phyloP scores from a whole-genome alignment of 1,140 invertebrate genomes.

The Popillia japonica region DNA sequence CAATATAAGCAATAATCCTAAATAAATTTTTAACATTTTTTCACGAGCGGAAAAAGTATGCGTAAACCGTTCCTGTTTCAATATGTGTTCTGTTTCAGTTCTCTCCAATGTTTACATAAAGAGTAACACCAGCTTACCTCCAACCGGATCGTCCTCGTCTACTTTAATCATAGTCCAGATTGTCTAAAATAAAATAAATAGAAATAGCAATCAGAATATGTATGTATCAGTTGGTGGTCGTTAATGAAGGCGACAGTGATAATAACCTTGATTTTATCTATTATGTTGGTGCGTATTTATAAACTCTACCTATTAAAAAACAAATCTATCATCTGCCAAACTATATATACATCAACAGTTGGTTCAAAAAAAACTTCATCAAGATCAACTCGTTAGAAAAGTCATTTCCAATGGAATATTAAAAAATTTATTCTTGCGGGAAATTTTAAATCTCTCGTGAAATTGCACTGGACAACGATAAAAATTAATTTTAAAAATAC shows the following conservation, averaged over 20 bases:
- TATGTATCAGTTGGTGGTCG: not conserved
- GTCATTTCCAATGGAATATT: not conserved
- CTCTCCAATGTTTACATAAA: conserved; percentile 37
- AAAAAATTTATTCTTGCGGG: not conserved
- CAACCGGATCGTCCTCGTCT: conserved; percentile 84
- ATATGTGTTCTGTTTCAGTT: conserved; percentile 39
- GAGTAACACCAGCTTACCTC: conserved; percentile 71
- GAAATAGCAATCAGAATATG: not conserved
- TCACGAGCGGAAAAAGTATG: not conserved
- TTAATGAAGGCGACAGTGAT: not conserved
- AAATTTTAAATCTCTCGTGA: not conserved
- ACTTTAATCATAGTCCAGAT: conserved; percentile 76
- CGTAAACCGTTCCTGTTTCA: conserved; percentile 22
- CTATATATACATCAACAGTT: conserved; percentile 27
- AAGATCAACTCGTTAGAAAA: not conserved
- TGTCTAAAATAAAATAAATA: conserved; percentile 41
- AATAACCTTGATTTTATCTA: conserved; percentile 36
- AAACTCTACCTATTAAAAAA: not conserved
- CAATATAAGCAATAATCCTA: no score
- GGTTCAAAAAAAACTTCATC: not conserved
- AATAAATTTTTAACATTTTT: no score
- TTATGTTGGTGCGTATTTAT: conserved; percentile 3
- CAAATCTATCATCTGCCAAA: conserved; percentile 26
- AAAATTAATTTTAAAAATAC: conserved; percentile 13
- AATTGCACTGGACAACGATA: not conserved